Conservation (phyloP, 2,888 invertebrate species). For the Lasioglossum lativentre region DNA sequence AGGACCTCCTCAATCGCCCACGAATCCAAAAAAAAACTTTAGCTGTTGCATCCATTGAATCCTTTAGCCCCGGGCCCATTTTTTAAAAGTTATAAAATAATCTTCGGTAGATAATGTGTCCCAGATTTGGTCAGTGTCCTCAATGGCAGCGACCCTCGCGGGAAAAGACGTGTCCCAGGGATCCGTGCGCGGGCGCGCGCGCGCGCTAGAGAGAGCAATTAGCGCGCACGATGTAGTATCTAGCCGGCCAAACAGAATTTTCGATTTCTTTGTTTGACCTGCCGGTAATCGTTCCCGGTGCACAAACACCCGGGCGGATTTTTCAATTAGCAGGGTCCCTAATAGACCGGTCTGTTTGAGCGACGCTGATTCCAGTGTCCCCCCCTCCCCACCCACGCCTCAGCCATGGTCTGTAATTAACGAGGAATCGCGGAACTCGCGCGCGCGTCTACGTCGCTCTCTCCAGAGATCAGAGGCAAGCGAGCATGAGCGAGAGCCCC, state of each 20-base stretch:
- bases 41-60: too few species aligned
- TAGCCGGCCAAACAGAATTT: slow-evolving; percentile 49
- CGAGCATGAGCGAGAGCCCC: neutral
- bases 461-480: slow-evolving; percentile 4
- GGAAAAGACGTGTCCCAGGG: neutral
- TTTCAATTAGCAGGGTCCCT: slow-evolving; percentile 47
- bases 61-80: too few species aligned
- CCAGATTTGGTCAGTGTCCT: neutral
- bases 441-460: slow-evolving; percentile 32
- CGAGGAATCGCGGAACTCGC: slow-evolving; percentile 56
- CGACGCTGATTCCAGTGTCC: slow-evolving; percentile 10
- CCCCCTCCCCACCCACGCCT: neutral
- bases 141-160: neutral
- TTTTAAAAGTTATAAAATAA: too few species aligned
- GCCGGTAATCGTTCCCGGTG: slow-evolving; percentile 40
- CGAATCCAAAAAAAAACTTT: too few species aligned
- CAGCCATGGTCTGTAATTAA: slow-evolving; percentile 52
- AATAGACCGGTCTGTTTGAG: slow-evolving; percentile 45
- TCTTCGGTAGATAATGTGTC: too few species aligned
- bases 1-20: too few species aligned
- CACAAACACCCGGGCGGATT: slow-evolving; percentile 40
- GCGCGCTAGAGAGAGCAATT: slow-evolving; percentile 24
- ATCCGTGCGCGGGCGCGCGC: too few species aligned
- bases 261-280: slow-evolving; percentile 59
- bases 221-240: slow-evolving; percentile 39